A percentile compares a stretch with the other conserved stretches of the same genome.
These are phyloP conservation scores for Coptotermes formosanus DNA, from an alignment of 1,140 invertebrate genomes.

Conservation along the genomic window DNA sequence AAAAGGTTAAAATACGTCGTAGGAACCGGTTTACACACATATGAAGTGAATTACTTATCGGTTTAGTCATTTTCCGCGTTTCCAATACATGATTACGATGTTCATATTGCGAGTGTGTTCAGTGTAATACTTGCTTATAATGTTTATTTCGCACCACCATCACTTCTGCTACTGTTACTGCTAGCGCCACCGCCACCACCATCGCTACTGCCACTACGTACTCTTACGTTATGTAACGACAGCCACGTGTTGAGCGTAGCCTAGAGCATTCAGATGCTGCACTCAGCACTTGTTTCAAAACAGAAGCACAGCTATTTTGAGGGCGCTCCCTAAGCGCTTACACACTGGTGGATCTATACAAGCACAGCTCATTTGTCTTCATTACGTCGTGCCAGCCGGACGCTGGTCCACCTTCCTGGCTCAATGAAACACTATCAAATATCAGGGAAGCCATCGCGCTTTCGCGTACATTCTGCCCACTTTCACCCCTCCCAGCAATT, in stretches of 20 bases:
- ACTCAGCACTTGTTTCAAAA: background rate
- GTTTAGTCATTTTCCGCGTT: too few relatives aligned
- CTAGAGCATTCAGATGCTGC: too few relatives aligned
- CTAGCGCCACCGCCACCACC: background rate
- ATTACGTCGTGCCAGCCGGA: background rate
- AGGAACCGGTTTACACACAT: too few relatives aligned
- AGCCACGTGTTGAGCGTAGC: too few relatives aligned
- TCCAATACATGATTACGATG: too few relatives aligned
- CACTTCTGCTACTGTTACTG: background rate
- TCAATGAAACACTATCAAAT: background rate
- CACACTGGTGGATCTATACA: background rate
- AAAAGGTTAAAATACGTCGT: too few relatives aligned
- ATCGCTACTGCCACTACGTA: background rate
- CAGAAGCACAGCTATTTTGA: background rate
- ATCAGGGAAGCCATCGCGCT: background rate
- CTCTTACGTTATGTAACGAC: too few relatives aligned
- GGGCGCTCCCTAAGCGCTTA: background rate
- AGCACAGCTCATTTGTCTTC: background rate
- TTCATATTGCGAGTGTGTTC: too few relatives aligned
- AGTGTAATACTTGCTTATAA: too few relatives aligned
- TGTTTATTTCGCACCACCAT: background rate
- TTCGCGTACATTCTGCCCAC: background rate
- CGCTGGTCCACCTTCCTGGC: background rate
- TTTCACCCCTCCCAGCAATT: background rate
- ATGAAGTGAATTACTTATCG: too few relatives aligned